These are phyloP conservation scores for Cantharis rufa DNA, from an alignment of 2,888 invertebrate species.

Conservation along the genomic window DNA sequence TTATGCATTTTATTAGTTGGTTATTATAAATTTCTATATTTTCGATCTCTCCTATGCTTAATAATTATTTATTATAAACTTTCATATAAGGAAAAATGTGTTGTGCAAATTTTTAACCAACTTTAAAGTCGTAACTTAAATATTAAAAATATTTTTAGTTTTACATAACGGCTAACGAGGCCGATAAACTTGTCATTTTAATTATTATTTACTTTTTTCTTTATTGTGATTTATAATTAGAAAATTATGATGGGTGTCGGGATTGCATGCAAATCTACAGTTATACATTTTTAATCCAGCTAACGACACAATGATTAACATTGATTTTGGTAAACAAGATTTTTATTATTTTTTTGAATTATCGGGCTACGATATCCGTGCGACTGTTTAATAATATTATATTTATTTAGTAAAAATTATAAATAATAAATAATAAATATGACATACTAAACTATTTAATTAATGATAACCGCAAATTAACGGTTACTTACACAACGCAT, in stretches of 20 bases:
- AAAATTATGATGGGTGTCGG: background rate
- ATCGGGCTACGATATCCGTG: background rate
- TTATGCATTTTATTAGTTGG: background rate
- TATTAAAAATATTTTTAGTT: background rate
- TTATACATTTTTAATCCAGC: background rate
- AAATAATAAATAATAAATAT: background rate
- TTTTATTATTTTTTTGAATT: background rate
- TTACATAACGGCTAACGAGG: background rate
- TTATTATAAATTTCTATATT: background rate
- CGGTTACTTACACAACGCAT: slow-evolving; percentile 1
- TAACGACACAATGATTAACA: background rate
- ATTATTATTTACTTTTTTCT: background rate
- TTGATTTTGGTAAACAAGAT: background rate
- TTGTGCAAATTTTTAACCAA: background rate
- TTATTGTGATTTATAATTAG: background rate
- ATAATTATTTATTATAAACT: background rate
- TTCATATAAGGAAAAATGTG: background rate
- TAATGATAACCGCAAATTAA: background rate
- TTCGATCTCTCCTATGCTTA: background rate
- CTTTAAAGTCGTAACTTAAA: background rate
- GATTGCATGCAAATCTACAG: background rate
- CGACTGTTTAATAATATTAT: background rate
- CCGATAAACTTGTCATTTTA: background rate
- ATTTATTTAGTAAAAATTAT: background rate
- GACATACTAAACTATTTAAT: slow-evolving; percentile 3